Evolutionary conservation across 1,140 invertebrate genomes (phyloP).

Genomic region (Musca vetustissima): DNA sequence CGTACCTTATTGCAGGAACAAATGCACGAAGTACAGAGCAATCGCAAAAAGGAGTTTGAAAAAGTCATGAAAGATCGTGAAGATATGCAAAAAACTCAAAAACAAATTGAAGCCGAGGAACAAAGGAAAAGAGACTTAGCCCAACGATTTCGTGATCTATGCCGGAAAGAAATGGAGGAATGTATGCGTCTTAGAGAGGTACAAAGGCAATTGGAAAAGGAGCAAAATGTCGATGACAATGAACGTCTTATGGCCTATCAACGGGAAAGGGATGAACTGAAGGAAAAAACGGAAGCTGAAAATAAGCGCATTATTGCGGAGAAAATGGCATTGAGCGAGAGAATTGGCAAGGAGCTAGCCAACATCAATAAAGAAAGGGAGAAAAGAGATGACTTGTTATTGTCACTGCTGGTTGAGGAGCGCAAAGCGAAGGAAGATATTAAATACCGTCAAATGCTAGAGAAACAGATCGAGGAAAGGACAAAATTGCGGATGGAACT

Average conservation of each 20-base stretch:
- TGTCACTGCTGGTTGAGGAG: constrained; percentile 23
- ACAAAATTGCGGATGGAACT: constrained; percentile 22
- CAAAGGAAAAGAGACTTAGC: background rate
- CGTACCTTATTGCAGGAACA: constrained; percentile 16
- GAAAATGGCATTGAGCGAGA: constrained; percentile 24
- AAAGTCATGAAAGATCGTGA: constrained; percentile 17
- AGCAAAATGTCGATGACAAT: constrained; percentile 23
- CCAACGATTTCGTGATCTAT: background rate
- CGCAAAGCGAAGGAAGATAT: constrained; percentile 26
- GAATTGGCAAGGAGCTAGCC: constrained; percentile 24
- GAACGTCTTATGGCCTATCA: constrained; percentile 16
- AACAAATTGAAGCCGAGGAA: constrained; percentile 10
- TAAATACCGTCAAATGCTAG: constrained; percentile 14
- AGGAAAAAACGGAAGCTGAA: background rate
- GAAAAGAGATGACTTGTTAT: constrained; percentile 20
- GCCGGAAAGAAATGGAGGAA: constrained; percentile 26
- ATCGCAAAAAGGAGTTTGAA: constrained; percentile 15
- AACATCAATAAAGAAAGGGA: constrained; percentile 10
- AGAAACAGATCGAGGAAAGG: constrained; percentile 21
- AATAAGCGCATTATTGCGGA: constrained; percentile 8
- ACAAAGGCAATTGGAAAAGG: constrained; percentile 1
- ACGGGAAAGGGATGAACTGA: constrained; percentile 13
- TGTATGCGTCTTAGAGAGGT: background rate
- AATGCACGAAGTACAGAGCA: constrained; percentile 9
- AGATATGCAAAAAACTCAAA: constrained; percentile 22